Evolutionary conservation across 2,888 invertebrate genomes (phyloP).

Genomic region (Andrena hattorfiana): DNA sequence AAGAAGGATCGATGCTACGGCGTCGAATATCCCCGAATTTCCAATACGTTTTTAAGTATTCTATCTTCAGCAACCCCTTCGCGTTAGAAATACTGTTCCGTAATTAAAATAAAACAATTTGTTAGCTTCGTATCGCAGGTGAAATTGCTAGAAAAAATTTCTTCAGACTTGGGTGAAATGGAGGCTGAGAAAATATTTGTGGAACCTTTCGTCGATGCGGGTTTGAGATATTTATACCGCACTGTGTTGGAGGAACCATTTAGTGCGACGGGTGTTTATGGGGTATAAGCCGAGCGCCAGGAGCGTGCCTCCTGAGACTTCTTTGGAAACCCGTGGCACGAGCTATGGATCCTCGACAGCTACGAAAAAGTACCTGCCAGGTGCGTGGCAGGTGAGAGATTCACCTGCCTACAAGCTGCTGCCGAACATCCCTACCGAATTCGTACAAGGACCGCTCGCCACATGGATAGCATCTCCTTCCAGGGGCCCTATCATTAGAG

Average conservation of each 20-base stretch:
- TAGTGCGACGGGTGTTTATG: neutral
- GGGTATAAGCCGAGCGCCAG: neutral
- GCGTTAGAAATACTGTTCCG: neutral
- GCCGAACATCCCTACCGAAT: conserved; percentile 64
- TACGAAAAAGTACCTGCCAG: conserved; percentile 73
- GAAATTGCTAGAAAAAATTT: no score
- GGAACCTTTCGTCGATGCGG: neutral
- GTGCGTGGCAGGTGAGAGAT: conserved; percentile 81
- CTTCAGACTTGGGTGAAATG: no score
- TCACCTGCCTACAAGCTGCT: conserved; percentile 83
- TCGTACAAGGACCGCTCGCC: conserved; percentile 76
- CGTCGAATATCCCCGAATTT: neutral
- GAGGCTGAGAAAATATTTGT: no score
- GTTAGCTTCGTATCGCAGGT: neutral
- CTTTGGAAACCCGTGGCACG: conserved; percentile 56
- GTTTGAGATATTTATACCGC: conserved; percentile 1
- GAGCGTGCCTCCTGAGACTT: conserved; percentile 1
- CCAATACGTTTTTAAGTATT: neutral
- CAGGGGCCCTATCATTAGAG: conserved; percentile 14
- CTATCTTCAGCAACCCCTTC: neutral
- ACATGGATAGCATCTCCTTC: conserved; percentile 73
- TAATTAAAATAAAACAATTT: neutral
- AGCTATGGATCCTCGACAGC: conserved; percentile 46
- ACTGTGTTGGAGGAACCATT: conserved; percentile 5
- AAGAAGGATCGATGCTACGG: no score